A percentile compares a stretch with the other conserved stretches of the same genome.
phyloP scores from a whole-genome alignment of 1,140 invertebrate species.

The Helicoverpa armigera region DNA sequence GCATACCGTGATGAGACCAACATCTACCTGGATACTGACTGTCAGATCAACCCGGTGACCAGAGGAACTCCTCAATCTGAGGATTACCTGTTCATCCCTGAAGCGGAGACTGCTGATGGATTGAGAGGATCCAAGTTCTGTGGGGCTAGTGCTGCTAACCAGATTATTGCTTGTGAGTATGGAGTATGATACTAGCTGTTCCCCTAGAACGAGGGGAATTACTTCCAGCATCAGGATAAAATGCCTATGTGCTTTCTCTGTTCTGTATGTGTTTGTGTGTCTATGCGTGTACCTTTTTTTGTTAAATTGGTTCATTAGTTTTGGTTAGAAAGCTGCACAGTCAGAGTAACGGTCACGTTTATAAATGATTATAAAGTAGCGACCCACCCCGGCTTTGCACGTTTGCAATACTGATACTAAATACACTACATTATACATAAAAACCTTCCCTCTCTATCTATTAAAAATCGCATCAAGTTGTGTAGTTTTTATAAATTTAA shows the following conservation, averaged over 20 bases:
- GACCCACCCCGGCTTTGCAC: no score
- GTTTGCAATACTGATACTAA: no score
- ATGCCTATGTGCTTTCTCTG: neutral
- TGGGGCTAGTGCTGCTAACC: slow-evolving; percentile 72
- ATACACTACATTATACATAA: no score
- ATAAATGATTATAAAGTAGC: no score
- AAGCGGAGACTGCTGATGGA: slow-evolving; percentile 82
- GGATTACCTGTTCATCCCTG: slow-evolving; percentile 86
- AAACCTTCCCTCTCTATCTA: no score
- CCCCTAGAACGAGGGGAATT: no score
- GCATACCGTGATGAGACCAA: slow-evolving; percentile 70
- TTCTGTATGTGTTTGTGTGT: neutral
- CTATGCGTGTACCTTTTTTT: no score
- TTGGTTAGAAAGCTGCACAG: no score
- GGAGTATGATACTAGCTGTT: neutral
- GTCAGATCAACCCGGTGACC: slow-evolving; percentile 77
- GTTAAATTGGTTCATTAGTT: neutral
- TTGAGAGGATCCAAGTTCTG: slow-evolving; percentile 82
- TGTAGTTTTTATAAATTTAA: no score
- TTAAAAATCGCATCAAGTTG: no score
- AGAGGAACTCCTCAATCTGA: slow-evolving; percentile 73
- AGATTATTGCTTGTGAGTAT: slow-evolving; percentile 83
- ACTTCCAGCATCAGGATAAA: no score
- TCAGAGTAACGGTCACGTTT: no score
- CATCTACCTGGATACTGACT: slow-evolving; percentile 79